Evolutionary conservation across 2,797 vertebrate genomes (phyloP).

Genomic region (Morelia viridis): DNA sequence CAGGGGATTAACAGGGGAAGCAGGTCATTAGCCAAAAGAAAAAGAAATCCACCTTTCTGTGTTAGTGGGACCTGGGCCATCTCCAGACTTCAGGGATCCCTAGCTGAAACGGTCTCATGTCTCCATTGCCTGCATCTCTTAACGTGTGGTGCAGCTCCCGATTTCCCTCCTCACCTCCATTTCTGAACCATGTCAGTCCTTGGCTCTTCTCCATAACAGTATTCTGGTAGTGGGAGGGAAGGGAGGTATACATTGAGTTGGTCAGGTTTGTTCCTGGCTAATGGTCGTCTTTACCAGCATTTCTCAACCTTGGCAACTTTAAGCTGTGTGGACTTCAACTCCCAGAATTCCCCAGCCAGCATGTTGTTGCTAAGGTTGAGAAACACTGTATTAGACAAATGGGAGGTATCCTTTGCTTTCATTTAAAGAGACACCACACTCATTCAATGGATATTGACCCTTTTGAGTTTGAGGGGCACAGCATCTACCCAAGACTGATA

Average conservation of each 20-base stretch:
- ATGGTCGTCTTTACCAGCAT: neutral
- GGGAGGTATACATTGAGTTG: neutral
- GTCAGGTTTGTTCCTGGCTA: neutral
- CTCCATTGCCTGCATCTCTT: neutral
- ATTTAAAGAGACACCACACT: neutral
- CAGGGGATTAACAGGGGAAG: neutral
- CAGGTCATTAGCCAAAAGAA: neutral
- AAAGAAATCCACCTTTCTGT: neutral
- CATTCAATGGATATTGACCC: neutral
- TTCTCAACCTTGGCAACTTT: neutral
- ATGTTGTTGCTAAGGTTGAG: neutral
- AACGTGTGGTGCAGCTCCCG: neutral
- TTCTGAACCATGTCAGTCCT: neutral
- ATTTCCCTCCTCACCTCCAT: neutral
- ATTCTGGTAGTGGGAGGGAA: neutral
- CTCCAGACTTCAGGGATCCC: neutral
- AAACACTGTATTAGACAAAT: neutral
- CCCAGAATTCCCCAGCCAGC: neutral
- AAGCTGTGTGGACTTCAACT: neutral
- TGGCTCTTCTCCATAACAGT: neutral
- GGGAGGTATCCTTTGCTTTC: neutral
- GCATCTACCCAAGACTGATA: neutral
- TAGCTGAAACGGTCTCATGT: neutral
- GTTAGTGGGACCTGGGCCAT: neutral
- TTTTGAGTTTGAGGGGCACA: neutral